Conservation (phyloP, 2,113 vertebrate species). For the Ptyas mucosa region DNA sequence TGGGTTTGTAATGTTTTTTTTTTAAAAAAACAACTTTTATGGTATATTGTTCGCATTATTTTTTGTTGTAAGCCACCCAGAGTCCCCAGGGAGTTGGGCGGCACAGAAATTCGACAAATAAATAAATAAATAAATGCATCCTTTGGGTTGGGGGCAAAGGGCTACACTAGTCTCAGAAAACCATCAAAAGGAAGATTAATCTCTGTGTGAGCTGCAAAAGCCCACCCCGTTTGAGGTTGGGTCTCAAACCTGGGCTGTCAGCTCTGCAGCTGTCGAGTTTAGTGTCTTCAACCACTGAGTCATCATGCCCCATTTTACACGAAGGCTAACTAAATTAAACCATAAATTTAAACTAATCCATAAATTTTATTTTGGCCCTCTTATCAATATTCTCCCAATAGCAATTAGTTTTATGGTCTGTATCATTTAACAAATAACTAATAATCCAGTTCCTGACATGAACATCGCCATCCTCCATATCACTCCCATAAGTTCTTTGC, state of each 20-base stretch:
- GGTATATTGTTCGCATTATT: too few species aligned
- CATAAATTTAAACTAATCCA: too few species aligned
- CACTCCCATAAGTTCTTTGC: neutral
- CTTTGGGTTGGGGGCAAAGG: too few species aligned
- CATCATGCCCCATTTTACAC: neutral
- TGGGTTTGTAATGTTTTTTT: too few species aligned
- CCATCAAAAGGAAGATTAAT: too few species aligned
- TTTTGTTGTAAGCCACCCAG: too few species aligned
- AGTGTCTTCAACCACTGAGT: neutral
- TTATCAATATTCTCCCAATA: neutral
- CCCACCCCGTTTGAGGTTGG: neutral
- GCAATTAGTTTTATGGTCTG: neutral
- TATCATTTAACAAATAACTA: neutral
- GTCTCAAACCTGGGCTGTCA: neutral
- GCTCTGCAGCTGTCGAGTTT: neutral
- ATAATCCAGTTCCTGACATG: neutral
- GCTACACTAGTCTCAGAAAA: too few species aligned
- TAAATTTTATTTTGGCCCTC: neutral
- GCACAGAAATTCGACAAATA: too few species aligned
- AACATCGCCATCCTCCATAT: neutral
- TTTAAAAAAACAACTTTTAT: too few species aligned
- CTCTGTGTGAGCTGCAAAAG: too few species aligned
- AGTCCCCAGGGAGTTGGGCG: too few species aligned
- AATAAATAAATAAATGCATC: too few species aligned
- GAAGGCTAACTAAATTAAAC: neutral